Evolutionary conservation across 2,888 invertebrate species (phyloP).

Genomic region (Subacronicta megacephala): DNA sequence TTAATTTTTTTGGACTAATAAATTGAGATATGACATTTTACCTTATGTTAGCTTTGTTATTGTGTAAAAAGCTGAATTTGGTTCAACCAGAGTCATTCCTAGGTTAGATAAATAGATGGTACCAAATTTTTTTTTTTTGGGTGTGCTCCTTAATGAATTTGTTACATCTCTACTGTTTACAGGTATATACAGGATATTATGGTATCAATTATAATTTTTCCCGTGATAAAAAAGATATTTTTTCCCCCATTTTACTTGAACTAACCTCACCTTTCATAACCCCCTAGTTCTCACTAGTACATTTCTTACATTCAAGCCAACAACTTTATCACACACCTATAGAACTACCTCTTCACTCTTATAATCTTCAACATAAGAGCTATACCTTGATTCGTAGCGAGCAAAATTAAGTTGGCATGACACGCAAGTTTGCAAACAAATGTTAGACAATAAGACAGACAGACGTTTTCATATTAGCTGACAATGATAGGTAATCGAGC

Average conservation of each 20-base stretch:
- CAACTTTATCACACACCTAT: conserved; percentile 5
- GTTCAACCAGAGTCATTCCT: no score
- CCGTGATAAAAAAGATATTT: neutral
- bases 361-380: conserved; percentile 1
- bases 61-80: no score
- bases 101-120: no score
- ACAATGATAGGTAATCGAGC: conserved; percentile 60
- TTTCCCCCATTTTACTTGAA: conserved; percentile 1
- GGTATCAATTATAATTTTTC: no score
- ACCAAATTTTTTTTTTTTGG: no score
- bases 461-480: conserved; percentile 53
- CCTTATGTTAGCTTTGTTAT: no score
- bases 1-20: no score
- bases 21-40: no score
- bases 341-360: neutral
- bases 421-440: conserved; percentile 58
- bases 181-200: no score
- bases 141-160: no score
- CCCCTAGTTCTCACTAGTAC: conserved; percentile 54
- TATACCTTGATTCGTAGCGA: conserved; percentile 3
- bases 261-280: conserved; percentile 13
- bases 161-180: no score
- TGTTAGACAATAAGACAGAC: conserved; percentile 58
- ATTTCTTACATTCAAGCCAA: conserved; percentile 58
- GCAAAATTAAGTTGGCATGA: conserved; percentile 29